Evolutionary conservation across 1,140 invertebrate genomes (phyloP).

Genomic region (Pygmarrhopalites habei): DNA sequence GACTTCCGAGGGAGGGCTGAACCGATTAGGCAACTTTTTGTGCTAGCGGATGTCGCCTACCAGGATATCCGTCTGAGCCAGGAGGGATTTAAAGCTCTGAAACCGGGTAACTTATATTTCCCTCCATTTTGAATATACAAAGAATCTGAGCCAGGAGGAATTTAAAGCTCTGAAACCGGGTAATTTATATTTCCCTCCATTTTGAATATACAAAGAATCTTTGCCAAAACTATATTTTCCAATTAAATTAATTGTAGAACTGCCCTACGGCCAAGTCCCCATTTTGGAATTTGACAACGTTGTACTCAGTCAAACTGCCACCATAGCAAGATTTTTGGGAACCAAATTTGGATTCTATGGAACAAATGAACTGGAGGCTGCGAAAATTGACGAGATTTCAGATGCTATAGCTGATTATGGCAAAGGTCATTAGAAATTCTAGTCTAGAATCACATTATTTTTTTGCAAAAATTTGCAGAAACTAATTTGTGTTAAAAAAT

Average conservation of each 20-base stretch:
- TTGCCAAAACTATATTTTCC: too few relatives aligned
- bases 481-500: too few relatives aligned
- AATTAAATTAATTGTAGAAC: too few relatives aligned
- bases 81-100: constrained; percentile 45
- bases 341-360: constrained; percentile 48
- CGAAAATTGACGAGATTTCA: constrained; percentile 52
- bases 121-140: too few relatives aligned
- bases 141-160: too few relatives aligned
- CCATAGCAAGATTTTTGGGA: constrained; percentile 54
- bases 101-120: constrained; percentile 43
- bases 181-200: background rate
- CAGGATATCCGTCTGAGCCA: constrained; percentile 45
- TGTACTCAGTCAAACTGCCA: constrained; percentile 56
- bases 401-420: constrained; percentile 54
- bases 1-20: constrained; percentile 49
- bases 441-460: background rate
- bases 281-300: constrained; percentile 64
- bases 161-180: background rate
- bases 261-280: constrained; percentile 71
- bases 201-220: background rate
- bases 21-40: constrained; percentile 48
- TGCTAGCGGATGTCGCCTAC: constrained; percentile 47
- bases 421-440: constrained; percentile 41
- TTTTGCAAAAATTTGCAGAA: too few relatives aligned
- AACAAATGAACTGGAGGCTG: constrained; percentile 55